Base-by-base conservation (phyloP, 2,888 invertebrate species). In the Apotomis capreana region DNA sequence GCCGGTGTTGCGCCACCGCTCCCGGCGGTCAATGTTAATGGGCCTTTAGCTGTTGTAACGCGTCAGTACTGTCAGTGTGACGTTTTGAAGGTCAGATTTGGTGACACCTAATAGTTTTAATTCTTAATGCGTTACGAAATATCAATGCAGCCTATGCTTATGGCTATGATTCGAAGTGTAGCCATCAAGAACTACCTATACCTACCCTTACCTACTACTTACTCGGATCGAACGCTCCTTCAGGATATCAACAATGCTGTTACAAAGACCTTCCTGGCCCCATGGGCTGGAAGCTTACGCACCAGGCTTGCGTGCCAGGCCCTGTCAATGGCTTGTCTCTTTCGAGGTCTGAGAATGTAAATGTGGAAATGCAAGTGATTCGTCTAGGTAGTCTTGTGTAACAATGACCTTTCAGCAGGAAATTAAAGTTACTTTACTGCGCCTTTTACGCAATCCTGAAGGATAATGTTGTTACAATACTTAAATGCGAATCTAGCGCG, bases 11-110 rank as follows among this genome's bases (percentile, higher is more conserved):
- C 70, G 67, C 67, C 67, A 71, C 4, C 54, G 46, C 4, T 36
- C 65, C 65, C 60, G 12, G 61, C 71, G 71, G 71, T 71, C 71
- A 71, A 71, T 71, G 71, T 71, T 71, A 71, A 68, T 67, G 55
- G 70, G 26, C 46, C 55, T 65, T 65, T 65, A 6, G 40, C 40
- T 40, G 40, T 40, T 46, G 65, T 65, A 65, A 57, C 55, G 26
- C 26, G 26, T 26, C 26, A 26, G 54, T 63, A 40, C 40, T n/a
- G 44, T 52, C 44, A 44, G 54, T 46, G 46, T 57, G 65, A 65
- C 57, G 65, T 46, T 46, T 63, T 55, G 44, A 65, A 65, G 65
- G 65, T 65, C 36, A 46, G 65, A n/a, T 57, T 57, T 63, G 52
- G 52, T 63, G 63, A 63, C 52, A 52, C 8, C 13, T 6, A 13